Evolutionary conservation across 2,113 vertebrate species (phyloP).

Genomic region (Cervus canadensis): DNA sequence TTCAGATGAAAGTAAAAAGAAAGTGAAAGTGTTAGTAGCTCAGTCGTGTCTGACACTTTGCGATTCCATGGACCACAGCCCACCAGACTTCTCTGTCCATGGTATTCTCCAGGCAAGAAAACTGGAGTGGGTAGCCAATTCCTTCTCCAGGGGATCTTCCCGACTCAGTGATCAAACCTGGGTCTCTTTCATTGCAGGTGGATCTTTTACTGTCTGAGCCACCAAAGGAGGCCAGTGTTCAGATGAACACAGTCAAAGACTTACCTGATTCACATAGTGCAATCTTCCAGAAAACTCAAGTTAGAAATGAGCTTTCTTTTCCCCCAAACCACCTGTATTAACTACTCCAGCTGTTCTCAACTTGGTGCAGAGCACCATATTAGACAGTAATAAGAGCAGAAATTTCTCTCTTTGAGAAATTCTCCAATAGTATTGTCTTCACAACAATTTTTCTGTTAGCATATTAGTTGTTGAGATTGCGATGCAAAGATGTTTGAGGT

Average conservation of each 20-base stretch:
- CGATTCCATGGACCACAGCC: background rate
- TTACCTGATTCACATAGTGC: background rate
- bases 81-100: background rate
- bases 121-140: too few species aligned
- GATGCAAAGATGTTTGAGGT: background rate
- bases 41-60: background rate
- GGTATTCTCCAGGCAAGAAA: background rate
- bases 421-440: background rate
- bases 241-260: background rate
- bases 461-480: background rate
- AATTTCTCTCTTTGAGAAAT: background rate
- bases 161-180: background rate
- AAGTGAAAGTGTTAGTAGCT: background rate
- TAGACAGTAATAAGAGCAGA: background rate
- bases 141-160: background rate
- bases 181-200: background rate
- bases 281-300: background rate
- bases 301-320: background rate
- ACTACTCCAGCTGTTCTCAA: background rate
- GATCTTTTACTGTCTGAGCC: background rate
- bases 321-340: background rate
- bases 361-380: background rate
- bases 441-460: background rate
- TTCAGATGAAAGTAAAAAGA: background rate
- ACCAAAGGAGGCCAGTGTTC: background rate